Percentiles rank a stretch among this genome's conserved stretches.
Conservation (phyloP, 1,140 invertebrate genomes). For the Cardiocondyla obscurior region DNA sequence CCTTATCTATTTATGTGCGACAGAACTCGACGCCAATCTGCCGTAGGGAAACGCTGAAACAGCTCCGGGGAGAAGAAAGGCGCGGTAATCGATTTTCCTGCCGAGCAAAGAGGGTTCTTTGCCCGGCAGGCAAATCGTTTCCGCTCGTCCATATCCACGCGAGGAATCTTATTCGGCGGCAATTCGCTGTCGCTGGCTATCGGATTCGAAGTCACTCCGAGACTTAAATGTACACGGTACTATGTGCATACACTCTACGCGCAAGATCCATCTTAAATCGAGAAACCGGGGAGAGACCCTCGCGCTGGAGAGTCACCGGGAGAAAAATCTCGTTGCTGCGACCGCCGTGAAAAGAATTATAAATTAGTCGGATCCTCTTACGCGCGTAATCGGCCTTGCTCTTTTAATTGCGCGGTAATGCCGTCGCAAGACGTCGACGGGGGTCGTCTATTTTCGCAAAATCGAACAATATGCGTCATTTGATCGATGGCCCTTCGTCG, state of each 20-base stretch:
- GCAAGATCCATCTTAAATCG: conserved; percentile 25
- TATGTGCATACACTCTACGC: neutral
- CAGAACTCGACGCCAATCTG: conserved; percentile 74
- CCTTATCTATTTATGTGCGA: conserved; percentile 76
- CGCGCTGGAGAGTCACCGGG: neutral
- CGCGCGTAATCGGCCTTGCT: neutral
- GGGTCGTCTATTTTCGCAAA: neutral
- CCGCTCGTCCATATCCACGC: conserved; percentile 61
- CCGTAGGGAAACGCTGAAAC: conserved; percentile 54
- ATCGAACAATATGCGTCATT: neutral
- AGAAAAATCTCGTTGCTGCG: neutral
- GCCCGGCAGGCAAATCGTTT: conserved; percentile 72
- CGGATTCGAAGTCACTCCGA: conserved; percentile 21
- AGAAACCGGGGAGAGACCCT: neutral
- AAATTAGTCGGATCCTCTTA: neutral
- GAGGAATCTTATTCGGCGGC: conserved; percentile 67
- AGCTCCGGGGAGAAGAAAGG: conserved; percentile 65
- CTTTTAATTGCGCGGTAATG: neutral
- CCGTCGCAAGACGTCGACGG: neutral
- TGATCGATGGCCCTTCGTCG: neutral
- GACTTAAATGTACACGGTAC: neutral
- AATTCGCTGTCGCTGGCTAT: conserved; percentile 55
- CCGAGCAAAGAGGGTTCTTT: conserved; percentile 61
- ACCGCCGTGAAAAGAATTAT: neutral
- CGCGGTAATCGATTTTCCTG: conserved; percentile 72